These are phyloP conservation scores for Lepisosteus osseus DNA, from an alignment of 2,113 vertebrate species.

Conservation along the genomic window DNA sequence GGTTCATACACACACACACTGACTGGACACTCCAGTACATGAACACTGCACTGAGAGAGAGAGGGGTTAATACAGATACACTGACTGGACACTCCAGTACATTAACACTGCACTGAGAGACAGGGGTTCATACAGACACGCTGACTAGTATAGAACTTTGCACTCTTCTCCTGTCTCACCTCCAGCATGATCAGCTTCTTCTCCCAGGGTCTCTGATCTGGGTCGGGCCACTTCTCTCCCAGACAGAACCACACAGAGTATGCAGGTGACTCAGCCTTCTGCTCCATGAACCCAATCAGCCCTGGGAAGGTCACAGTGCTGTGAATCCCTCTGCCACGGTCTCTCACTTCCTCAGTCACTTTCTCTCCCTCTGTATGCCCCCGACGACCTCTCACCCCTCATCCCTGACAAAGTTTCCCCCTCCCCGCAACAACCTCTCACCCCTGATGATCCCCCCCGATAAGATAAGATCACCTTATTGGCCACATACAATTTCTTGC, in stretches of 20 bases:
- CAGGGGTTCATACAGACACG: too few relatives aligned
- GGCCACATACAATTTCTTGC: too few relatives aligned
- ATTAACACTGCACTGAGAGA: neutral
- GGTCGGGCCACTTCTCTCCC: slow-evolving; percentile 82
- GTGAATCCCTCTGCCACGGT: neutral
- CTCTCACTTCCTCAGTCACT: neutral
- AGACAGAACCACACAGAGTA: slow-evolving; percentile 77
- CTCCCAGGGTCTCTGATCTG: slow-evolving; percentile 59
- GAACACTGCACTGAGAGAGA: too few relatives aligned
- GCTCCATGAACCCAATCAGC: slow-evolving; percentile 57
- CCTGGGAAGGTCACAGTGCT: slow-evolving; percentile 44
- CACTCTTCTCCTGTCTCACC: slow-evolving; percentile 47
- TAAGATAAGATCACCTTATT: too few relatives aligned
- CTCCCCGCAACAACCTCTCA: neutral
- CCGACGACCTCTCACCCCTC: too few relatives aligned
- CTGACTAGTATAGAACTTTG: too few relatives aligned
- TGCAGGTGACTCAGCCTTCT: slow-evolving; percentile 46
- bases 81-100: too few relatives aligned
- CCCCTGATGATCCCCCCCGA: neutral
- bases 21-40: too few relatives aligned
- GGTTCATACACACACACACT: too few relatives aligned
- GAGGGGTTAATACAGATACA: too few relatives aligned
- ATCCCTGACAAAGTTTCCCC: too few relatives aligned
- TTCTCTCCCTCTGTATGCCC: neutral
- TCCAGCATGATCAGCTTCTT: slow-evolving; percentile 81